Conservation (phyloP, 2,888 invertebrate genomes). For the Noctuana brunneofusca region DNA sequence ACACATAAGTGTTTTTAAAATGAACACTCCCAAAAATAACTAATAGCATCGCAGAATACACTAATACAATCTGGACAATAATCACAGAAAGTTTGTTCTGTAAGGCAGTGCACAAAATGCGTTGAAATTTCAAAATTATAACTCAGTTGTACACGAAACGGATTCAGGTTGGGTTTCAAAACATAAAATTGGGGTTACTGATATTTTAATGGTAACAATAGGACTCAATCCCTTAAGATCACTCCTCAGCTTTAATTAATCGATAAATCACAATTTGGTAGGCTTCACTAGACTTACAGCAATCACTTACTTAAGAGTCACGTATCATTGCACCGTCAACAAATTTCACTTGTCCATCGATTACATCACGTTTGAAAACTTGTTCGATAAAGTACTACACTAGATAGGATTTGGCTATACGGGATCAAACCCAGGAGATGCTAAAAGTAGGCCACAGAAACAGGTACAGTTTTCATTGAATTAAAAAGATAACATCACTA, state of each 20-base stretch:
- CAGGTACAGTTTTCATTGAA: constrained; percentile 50
- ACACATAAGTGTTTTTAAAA: constrained; percentile 42
- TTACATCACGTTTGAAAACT: constrained; percentile 40
- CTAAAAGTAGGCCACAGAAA: constrained; percentile 59
- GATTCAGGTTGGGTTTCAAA: constrained; percentile 30
- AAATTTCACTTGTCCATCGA: constrained; percentile 36
- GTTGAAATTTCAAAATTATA: constrained; percentile 40
- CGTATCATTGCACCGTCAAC: constrained; percentile 19
- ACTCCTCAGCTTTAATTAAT: constrained; percentile 59
- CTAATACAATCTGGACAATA: constrained; percentile 41
- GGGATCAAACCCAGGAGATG: constrained; percentile 51
- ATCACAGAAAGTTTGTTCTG: constrained; percentile 49
- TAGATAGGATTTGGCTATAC: constrained; percentile 60
- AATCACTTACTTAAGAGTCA: constrained; percentile 37
- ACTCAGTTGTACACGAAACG: constrained; percentile 5
- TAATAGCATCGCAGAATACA: constrained; percentile 24
- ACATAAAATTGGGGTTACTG: constrained; percentile 37
- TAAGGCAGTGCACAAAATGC: constrained; percentile 66
- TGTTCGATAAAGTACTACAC: constrained; percentile 46
- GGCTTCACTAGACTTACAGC: constrained; percentile 57
- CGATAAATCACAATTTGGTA: constrained; percentile 69
- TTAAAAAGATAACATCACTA: constrained; percentile 37
- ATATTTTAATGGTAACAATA: constrained; percentile 46
- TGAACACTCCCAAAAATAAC: constrained; percentile 23
- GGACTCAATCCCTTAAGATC: constrained; percentile 70